Evolutionary conservation across 1,140 invertebrate species (phyloP).

Genomic region (Lepidotrigona ventralis): DNA sequence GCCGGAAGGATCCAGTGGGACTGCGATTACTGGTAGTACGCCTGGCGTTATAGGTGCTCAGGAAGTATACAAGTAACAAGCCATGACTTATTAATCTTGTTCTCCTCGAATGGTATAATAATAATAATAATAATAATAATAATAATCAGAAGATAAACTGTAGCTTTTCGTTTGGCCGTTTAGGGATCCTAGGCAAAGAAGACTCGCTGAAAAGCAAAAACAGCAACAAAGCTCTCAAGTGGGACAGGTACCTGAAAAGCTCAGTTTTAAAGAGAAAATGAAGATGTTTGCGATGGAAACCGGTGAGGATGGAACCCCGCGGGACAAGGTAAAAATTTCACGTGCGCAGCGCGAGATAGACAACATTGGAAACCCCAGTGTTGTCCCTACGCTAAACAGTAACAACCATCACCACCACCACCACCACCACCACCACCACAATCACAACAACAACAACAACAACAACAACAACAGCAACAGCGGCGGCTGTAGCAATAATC

Average conservation of each 20-base stretch:
- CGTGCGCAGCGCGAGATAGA: constrained; percentile 95
- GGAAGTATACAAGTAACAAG: constrained; percentile 93
- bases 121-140: neutral
- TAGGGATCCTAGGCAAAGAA: constrained; percentile 91
- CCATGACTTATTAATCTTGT: neutral
- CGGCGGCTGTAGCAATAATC: constrained; percentile 32
- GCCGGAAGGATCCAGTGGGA: constrained; percentile 81
- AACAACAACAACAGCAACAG: neutral
- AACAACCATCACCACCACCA: constrained; percentile 55
- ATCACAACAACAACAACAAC: constrained; percentile 26
- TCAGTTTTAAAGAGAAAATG: constrained; percentile 97
- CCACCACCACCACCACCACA: constrained; percentile 18
- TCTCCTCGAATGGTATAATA: neutral
- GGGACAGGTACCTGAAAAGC: constrained; percentile 90
- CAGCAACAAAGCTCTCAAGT: constrained; percentile 82
- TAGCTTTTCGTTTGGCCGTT: constrained; percentile 19
- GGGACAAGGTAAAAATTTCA: constrained; percentile 96
- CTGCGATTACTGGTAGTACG: constrained; percentile 83
- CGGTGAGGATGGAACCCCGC: constrained; percentile 91
- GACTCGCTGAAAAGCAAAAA: constrained; percentile 89
- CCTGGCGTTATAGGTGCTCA: constrained; percentile 96
- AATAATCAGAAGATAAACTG: neutral
- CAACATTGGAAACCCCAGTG: constrained; percentile 81
- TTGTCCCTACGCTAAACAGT: constrained; percentile 76
- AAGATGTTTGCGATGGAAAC: constrained; percentile 98